Evolutionary conservation across 2,797 vertebrate species (phyloP).

Genomic region (Carapus acus): DNA sequence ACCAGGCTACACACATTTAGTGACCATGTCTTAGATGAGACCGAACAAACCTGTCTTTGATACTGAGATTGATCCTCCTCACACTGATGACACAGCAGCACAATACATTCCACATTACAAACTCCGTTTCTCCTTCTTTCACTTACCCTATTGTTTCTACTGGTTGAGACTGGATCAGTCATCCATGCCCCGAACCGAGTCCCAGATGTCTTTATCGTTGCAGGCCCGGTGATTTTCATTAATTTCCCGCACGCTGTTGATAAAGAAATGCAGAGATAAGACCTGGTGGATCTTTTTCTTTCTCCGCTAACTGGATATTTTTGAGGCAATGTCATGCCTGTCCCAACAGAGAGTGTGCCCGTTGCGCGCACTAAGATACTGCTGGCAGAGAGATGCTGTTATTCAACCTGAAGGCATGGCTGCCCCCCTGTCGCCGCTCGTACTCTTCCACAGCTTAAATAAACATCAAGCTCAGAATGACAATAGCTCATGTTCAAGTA

Average conservation of each 20-base stretch:
- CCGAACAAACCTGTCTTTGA: constrained; percentile 10
- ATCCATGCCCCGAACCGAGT: constrained; percentile 99
- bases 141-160: constrained; percentile 91
- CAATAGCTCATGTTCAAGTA: not conserved
- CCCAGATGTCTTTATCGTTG: constrained; percentile 96
- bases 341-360: constrained; percentile 50
- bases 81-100: constrained; percentile 21
- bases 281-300: constrained; percentile 45
- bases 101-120: constrained; percentile 24
- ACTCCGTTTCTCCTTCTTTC: not conserved
- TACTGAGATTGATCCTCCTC: constrained; percentile 8
- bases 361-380: constrained; percentile 60
- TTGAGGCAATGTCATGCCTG: constrained; percentile 71
- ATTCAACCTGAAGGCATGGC: constrained; percentile 31
- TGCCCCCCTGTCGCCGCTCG: constrained; percentile 28
- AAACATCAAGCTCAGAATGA: too few species aligned
- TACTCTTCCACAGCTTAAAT: not conserved
- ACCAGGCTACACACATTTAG: too few species aligned
- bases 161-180: constrained; percentile 90
- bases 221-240: constrained; percentile 98
- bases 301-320: constrained; percentile 59
- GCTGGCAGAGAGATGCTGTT: constrained; percentile 24
- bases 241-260: constrained; percentile 95
- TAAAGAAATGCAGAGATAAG: constrained; percentile 69
- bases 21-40: too few species aligned